phyloP scores from a whole-genome alignment of 2,113 vertebrate genomes.

The Miniopterus natalensis region DNA sequence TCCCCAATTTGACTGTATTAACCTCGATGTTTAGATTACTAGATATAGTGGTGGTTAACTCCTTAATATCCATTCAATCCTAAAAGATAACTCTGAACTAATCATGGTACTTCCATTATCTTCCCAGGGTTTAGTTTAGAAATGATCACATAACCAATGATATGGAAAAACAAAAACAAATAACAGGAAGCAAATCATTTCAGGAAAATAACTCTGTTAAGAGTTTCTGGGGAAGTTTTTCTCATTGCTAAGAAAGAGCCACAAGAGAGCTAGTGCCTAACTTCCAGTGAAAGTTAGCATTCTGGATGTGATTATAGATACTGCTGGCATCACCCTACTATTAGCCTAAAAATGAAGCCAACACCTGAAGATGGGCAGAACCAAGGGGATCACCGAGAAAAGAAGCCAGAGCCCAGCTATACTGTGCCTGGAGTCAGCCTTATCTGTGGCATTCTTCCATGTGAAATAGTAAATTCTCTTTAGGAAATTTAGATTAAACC shows the following conservation, averaged over 20 bases:
- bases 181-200: neutral
- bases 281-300: neutral
- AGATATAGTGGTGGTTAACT: neutral
- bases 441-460: neutral
- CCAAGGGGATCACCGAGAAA: neutral
- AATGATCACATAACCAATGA: neutral
- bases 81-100: neutral
- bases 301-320: neutral
- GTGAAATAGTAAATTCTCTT: neutral
- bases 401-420: neutral
- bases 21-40: neutral
- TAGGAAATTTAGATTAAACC: neutral
- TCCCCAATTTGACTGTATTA: neutral
- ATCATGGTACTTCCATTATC: neutral
- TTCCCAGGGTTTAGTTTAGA: neutral
- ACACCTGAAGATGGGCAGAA: neutral
- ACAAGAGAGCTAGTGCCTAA: neutral
- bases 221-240: neutral
- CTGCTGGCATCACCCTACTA: neutral
- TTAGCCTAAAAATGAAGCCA: neutral
- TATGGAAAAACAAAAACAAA: neutral
- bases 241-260: constrained; percentile 10
- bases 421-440: neutral
- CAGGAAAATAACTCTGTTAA: neutral
- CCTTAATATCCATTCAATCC: neutral